phyloP scores from a whole-genome alignment of 1,140 invertebrate genomes.

The Bombus huntii region DNA sequence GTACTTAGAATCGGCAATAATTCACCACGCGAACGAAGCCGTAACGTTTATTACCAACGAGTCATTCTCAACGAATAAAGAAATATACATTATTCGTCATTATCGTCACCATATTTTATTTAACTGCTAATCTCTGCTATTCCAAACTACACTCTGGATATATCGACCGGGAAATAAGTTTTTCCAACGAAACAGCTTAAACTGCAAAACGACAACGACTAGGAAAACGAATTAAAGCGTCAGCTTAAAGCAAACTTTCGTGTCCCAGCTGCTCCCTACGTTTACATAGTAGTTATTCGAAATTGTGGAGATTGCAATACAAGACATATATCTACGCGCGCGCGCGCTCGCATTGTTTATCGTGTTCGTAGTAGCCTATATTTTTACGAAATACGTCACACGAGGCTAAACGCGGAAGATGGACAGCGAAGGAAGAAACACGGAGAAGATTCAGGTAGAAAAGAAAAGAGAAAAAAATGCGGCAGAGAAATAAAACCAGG shows the following conservation, averaged over 20 bases:
- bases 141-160: no score
- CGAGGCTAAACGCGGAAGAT: neutral
- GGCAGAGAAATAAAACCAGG: slow-evolving; percentile 15
- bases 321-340: no score
- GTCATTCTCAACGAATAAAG: no score
- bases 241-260: neutral
- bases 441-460: neutral
- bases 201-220: neutral
- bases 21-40: no score
- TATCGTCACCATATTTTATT: neutral
- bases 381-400: neutral
- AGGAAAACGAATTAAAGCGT: neutral
- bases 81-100: no score
- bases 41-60: no score
- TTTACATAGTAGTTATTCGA: neutral
- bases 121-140: neutral
- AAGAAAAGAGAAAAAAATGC: neutral
- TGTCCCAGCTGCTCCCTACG: neutral
- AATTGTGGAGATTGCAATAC: slow-evolving; percentile 5
- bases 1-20: no score
- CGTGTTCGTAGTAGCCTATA: neutral
- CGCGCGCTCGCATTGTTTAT: slow-evolving; percentile 7
- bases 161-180: neutral
- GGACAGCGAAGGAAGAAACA: neutral
- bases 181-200: neutral